Percentiles rank a stretch among this genome's conserved stretches.
Evolutionary conservation across 2,113 vertebrate genomes (phyloP).

Genomic region (Oplegnathus fasciatus): DNA sequence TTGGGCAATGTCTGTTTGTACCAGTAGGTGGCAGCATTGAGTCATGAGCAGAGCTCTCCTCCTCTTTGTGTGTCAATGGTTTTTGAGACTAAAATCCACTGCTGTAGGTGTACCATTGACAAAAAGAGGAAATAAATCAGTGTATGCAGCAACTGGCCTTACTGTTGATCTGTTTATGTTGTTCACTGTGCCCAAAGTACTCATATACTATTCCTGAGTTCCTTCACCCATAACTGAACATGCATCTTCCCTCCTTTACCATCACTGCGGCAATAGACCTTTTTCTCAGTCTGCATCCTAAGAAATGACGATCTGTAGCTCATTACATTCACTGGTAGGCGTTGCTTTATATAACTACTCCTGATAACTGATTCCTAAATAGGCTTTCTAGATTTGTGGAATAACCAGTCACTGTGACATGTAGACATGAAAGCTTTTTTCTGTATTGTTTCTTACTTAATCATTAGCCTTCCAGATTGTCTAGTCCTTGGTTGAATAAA

Average conservation of each 20-base stretch:
- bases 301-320: not conserved
- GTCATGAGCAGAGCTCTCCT: not conserved
- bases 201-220: not conserved
- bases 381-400: not conserved
- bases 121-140: slow-evolving; percentile 13
- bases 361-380: not conserved
- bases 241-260: not conserved
- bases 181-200: not conserved
- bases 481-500: not conserved
- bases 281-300: not conserved
- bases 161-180: slow-evolving; percentile 9
- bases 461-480: not conserved
- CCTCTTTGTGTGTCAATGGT: not conserved
- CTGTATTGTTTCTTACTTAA: slow-evolving; percentile 9
- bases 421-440: not conserved
- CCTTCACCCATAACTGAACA: not conserved
- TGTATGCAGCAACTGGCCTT: not conserved
- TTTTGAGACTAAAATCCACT: not conserved
- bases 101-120: not conserved
- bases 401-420: not conserved
- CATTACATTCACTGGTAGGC: not conserved
- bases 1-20: not conserved
- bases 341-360: not conserved
- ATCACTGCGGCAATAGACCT: not conserved
- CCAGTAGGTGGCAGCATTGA: slow-evolving; percentile 69